Base-by-base conservation (phyloP, 2,888 invertebrate species). In the Drosophila anomalata region DNA sequence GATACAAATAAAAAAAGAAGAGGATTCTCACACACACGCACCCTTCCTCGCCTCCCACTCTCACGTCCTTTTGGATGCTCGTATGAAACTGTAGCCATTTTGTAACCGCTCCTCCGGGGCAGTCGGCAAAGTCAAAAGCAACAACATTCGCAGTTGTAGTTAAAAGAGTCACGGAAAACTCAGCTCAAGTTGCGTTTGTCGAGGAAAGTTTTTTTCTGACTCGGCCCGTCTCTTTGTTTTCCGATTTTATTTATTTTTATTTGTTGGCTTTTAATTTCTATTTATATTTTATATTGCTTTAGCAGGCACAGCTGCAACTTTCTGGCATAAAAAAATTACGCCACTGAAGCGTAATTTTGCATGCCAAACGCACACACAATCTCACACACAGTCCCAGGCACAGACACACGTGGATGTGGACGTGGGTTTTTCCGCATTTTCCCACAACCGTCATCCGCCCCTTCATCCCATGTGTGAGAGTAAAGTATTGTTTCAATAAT, bases 401-500 rank as follows among this genome's bases (percentile, higher is more conserved):
- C 56, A 67, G 51, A 68, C 53, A 54, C 46, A 62, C 66, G 58
- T 44, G 51, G 17, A 63, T 41, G 56, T 44, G 51, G 17, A 63
- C 33, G 36, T n/a, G 60, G 59, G 61, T 24, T 62, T 61, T 48
- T 29, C 56, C 56, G 33, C 56, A 56, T 33, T 56, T 46, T 33
- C 47, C 55, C 48, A 20, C 22, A 36, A 3, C 12, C 22, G 22
- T 20, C 44, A 22, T 4, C 24, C 20, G 20, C 57, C 59, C 61
- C 48, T 48, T 31, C 60, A 33, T 42, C 42, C 71, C 56, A 65
- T 56, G 62, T 66, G 73, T 66, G 56, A 77, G 77, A 69, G 66
- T 85, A 77, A 88, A 87, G 82, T 78, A 87, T 84, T 87, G 87
- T 87, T 87, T 88, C 85, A 88, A 89, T 89, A 85, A 88, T 89